These are phyloP conservation scores for Oncorhynchus gorbuscha DNA, from an alignment of 2,113 vertebrate genomes.

Conservation along the genomic window DNA sequence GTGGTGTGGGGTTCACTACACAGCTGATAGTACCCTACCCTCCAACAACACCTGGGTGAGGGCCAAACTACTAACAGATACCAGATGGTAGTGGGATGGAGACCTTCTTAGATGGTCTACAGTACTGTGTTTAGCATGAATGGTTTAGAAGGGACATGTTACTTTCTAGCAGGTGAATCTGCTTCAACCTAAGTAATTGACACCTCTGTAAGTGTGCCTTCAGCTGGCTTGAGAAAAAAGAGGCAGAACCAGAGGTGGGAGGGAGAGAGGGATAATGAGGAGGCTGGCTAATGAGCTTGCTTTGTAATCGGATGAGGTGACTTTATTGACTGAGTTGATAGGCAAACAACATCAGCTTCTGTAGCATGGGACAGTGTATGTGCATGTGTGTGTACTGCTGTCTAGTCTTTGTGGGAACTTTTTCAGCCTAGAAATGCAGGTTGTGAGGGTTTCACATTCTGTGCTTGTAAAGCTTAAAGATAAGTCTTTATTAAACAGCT, in stretches of 20 bases:
- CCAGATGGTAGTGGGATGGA: slow-evolving; percentile 61
- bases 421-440: slow-evolving; percentile 25
- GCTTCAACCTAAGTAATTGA: slow-evolving; percentile 47
- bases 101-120: slow-evolving; percentile 42
- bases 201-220: slow-evolving; percentile 44
- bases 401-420: not conserved
- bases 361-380: not conserved
- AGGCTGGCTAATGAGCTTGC: slow-evolving; percentile 53
- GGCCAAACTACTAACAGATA: slow-evolving; percentile 66
- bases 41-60: slow-evolving; percentile 60
- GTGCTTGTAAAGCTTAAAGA: slow-evolving; percentile 65
- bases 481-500: slow-evolving; percentile 47
- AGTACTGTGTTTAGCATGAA: slow-evolving; percentile 48
- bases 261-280: slow-evolving; percentile 51
- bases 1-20: slow-evolving; percentile 34
- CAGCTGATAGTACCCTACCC: slow-evolving; percentile 66
- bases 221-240: slow-evolving; percentile 37
- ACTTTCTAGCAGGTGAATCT: slow-evolving; percentile 52
- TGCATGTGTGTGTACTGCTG: not conserved
- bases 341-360: slow-evolving; percentile 7
- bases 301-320: slow-evolving; percentile 49
- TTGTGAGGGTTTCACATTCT: slow-evolving; percentile 38
- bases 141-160: slow-evolving; percentile 45
- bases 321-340: slow-evolving; percentile 29
- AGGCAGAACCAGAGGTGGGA: slow-evolving; percentile 28